Conservation (phyloP, 2,113 vertebrate genomes). For the Campylomormyrus tamandua region DNA sequence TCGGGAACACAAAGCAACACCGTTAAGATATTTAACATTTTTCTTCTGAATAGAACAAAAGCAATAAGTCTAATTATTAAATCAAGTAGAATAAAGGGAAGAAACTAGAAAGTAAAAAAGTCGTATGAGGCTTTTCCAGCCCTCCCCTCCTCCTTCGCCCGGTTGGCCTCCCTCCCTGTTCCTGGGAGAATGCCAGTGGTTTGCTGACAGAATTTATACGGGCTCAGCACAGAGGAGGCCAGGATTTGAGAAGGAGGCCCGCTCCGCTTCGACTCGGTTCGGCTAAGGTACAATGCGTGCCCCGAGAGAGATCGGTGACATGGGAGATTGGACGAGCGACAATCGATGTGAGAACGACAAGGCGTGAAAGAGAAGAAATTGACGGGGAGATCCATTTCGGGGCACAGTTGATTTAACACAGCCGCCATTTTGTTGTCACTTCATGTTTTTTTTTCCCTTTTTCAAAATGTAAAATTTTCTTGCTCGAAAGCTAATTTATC, state of each 20-base stretch:
- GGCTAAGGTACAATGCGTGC: conserved; percentile 45
- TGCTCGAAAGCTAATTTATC: background rate
- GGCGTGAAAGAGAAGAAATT: conserved; percentile 35
- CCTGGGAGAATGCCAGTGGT: conserved; percentile 63
- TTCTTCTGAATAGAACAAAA: background rate
- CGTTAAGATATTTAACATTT: background rate
- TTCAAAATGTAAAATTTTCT: conserved; percentile 27
- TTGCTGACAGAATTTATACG: conserved; percentile 67
- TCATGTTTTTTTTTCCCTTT: conserved; percentile 30
- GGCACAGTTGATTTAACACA: conserved; percentile 17
- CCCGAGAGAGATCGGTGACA: conserved; percentile 46
- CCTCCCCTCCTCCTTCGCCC: conserved; percentile 9
- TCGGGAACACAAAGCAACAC: background rate
- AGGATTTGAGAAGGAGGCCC: conserved; percentile 58
- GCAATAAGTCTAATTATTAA: background rate
- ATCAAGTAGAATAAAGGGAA: background rate
- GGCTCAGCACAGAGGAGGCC: conserved; percentile 72
- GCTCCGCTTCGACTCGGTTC: conserved; percentile 58
- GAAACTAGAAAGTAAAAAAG: background rate
- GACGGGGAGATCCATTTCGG: conserved; percentile 20
- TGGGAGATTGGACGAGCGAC: conserved; percentile 41
- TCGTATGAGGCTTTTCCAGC: background rate
- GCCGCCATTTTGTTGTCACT: conserved; percentile 22
- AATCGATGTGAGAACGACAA: conserved; percentile 32
- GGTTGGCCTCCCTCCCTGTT: conserved; percentile 36